Evolutionary conservation across 2,888 invertebrate species (phyloP).

Genomic region (Tachina grossa): DNA sequence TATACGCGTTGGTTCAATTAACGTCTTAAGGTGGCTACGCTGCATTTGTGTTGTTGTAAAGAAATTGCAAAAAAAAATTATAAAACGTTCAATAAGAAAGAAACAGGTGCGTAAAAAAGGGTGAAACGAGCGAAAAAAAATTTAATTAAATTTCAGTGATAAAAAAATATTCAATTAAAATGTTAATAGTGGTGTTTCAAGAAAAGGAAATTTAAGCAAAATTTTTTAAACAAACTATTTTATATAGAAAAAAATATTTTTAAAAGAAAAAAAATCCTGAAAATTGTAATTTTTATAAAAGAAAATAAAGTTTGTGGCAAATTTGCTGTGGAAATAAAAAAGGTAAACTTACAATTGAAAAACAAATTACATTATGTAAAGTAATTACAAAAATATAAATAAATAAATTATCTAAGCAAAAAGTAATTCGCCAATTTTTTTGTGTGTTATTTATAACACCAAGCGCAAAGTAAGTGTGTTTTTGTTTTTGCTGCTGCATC

Average conservation of each 20-base stretch:
- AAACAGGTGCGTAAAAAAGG: constrained; percentile 46
- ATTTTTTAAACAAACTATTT: background rate
- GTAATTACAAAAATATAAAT: no score
- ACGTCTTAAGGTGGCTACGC: background rate
- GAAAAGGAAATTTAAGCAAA: background rate
- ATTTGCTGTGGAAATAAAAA: background rate
- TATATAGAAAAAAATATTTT: background rate
- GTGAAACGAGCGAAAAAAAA: constrained; percentile 18
- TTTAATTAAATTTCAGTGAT: background rate
- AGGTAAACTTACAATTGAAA: constrained; percentile 2
- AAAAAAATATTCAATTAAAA: constrained; percentile 2
- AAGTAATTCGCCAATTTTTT: background rate
- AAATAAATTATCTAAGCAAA: no score
- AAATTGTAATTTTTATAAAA: background rate
- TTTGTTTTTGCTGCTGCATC: background rate
- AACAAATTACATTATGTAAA: no score
- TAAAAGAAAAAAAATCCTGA: background rate
- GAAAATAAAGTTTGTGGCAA: background rate
- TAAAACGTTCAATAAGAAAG: constrained; percentile 39
- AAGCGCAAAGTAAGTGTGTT: background rate
- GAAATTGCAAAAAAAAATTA: background rate
- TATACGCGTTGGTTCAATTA: constrained; percentile 65
- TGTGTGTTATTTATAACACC: constrained; percentile 43
- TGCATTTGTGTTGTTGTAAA: no score
- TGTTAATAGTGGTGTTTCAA: background rate